These are phyloP conservation scores for Alloscopus bannaensis DNA, from an alignment of 2,888 invertebrate genomes.

Conservation along the genomic window DNA sequence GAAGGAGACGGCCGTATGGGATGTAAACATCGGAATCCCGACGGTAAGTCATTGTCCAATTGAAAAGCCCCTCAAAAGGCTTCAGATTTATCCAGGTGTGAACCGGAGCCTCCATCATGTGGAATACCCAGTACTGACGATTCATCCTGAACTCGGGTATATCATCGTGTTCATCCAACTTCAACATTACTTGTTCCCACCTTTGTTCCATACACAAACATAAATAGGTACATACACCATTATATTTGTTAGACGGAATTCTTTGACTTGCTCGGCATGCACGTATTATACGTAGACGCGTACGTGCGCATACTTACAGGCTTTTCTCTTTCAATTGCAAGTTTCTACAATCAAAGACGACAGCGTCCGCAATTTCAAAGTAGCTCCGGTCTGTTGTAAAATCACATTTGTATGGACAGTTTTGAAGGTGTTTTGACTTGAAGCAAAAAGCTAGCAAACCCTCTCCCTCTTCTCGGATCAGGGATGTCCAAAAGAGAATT, in stretches of 20 bases:
- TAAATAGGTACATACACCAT: background rate
- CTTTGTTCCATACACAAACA: constrained; percentile 13
- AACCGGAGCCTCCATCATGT: constrained; percentile 68
- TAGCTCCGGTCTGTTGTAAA: constrained; percentile 64
- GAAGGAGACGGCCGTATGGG: constrained; percentile 66
- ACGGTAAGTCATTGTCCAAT: constrained; percentile 69
- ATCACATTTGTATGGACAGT: constrained; percentile 69
- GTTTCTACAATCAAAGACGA: constrained; percentile 67
- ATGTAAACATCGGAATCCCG: constrained; percentile 68
- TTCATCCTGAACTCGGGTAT: constrained; percentile 55
- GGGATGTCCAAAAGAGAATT: constrained; percentile 59
- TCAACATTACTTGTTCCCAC: constrained; percentile 51
- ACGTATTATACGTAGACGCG: too few relatives aligned
- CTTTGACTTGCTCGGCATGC: too few relatives aligned
- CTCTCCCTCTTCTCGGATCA: constrained; percentile 22
- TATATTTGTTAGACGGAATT: background rate
- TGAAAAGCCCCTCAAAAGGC: constrained; percentile 66
- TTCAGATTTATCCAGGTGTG: constrained; percentile 67
- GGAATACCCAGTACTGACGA: constrained; percentile 68
- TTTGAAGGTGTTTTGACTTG: constrained; percentile 53
- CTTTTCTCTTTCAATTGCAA: constrained; percentile 53
- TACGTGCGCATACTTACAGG: constrained; percentile 36
- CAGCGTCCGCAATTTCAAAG: constrained; percentile 66
- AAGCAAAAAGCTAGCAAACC: constrained; percentile 51
- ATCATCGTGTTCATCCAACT: constrained; percentile 43